phyloP scores from a whole-genome alignment of 2,888 invertebrate genomes.

The Creontiades dilutus region DNA sequence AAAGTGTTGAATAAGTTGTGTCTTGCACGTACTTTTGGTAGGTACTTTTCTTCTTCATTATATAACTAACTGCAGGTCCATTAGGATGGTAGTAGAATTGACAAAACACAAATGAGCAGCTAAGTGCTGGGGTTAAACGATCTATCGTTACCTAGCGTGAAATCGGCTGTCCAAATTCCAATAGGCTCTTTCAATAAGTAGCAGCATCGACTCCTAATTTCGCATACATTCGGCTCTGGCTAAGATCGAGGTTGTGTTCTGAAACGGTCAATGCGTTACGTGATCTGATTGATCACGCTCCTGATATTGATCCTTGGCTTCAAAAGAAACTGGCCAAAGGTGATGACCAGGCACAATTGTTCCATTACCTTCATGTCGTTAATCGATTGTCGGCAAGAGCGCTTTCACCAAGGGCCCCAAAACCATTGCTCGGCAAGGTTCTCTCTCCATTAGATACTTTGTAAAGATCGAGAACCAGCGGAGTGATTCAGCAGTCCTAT shows the following conservation, averaged over 20 bases:
- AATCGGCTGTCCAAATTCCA: too few relatives aligned
- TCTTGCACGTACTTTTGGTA: too few relatives aligned
- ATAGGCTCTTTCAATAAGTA: background rate
- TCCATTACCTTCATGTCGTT: slow-evolving; percentile 32
- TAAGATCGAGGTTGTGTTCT: background rate
- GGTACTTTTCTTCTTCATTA: too few relatives aligned
- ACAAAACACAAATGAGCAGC: too few relatives aligned
- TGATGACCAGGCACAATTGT: slow-evolving; percentile 42
- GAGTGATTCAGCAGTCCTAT: background rate
- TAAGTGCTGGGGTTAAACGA: too few relatives aligned
- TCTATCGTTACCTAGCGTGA: too few relatives aligned
- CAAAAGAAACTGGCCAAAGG: slow-evolving; percentile 20
- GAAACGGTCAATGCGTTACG: slow-evolving; percentile 18
- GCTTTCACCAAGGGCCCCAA: slow-evolving; percentile 8
- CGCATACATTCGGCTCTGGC: background rate
- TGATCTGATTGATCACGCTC: slow-evolving; percentile 1
- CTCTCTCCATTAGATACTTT: slow-evolving; percentile 9
- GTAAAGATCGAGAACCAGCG: background rate
- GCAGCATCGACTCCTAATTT: background rate
- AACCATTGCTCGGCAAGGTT: background rate
- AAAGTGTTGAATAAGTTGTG: too few relatives aligned
- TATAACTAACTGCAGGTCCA: too few relatives aligned
- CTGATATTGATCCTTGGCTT: slow-evolving; percentile 36
- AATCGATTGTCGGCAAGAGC: slow-evolving; percentile 26
- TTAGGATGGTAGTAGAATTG: too few relatives aligned